Evolutionary conservation across 2,888 invertebrate genomes (phyloP).

Genomic region (Ectobius pallidus): DNA sequence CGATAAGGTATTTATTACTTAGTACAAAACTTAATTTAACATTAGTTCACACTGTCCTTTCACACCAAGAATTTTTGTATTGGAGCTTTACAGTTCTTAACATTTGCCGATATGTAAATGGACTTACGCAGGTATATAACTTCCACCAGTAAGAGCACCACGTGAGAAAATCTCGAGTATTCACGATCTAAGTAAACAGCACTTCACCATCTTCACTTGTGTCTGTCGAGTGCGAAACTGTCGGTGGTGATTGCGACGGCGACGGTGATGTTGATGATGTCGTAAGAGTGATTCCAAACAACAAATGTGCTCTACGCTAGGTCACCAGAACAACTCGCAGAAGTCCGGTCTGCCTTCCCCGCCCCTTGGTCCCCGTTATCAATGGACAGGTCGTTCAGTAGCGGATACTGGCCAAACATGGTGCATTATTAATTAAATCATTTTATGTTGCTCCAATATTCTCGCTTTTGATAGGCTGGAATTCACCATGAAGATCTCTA

Average conservation of each 20-base stretch:
- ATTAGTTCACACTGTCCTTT: no score
- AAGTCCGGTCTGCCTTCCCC: neutral
- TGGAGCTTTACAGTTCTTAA: no score
- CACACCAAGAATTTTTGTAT: no score
- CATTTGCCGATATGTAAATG: no score
- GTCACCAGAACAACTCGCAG: slow-evolving; percentile 1
- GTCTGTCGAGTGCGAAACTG: neutral
- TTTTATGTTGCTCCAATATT: no score
- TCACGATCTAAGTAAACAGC: neutral
- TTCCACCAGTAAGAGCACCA: no score
- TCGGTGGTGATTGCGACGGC: neutral
- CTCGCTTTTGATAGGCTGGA: no score
- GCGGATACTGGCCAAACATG: neutral
- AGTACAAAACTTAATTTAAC: no score
- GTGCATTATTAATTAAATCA: neutral
- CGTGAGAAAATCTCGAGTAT: no score
- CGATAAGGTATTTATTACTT: no score
- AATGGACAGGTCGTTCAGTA: neutral
- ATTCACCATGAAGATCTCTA: no score
- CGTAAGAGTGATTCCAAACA: slow-evolving; percentile 6
- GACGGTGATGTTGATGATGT: neutral
- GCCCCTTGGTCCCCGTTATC: neutral
- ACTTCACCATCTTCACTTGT: neutral
- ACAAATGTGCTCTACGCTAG: neutral
- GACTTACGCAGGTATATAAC: no score